These are phyloP conservation scores for Haliclona indistincta DNA, from an alignment of 37 sponge, comb jelly and placozoan genomes.

Conservation along the genomic window DNA sequence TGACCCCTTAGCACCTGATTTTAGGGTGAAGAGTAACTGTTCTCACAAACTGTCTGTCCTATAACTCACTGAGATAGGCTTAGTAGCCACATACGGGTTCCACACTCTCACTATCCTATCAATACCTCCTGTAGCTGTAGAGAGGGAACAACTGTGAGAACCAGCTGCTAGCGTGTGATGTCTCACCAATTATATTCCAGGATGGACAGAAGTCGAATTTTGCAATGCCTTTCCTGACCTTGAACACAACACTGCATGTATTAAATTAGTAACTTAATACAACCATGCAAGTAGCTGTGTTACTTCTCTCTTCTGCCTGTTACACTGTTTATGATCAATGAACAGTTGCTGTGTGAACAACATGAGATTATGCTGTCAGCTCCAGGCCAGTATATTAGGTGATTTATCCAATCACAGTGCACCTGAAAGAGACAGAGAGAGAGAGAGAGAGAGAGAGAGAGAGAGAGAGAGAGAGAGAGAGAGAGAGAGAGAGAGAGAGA, in stretches of 20 bases:
- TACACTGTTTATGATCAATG: slow-evolving; percentile 62
- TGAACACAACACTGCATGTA: slow-evolving; percentile 41
- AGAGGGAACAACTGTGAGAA: too few relatives aligned
- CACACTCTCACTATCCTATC: slow-evolving; percentile 82
- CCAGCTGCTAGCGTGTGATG: too few relatives aligned
- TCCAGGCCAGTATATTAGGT: slow-evolving; percentile 74
- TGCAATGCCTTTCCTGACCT: slow-evolving; percentile 81
- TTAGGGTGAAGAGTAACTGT: neutral
- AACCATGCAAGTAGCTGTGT: neutral
- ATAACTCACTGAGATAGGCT: slow-evolving; percentile 74
- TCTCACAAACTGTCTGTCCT: neutral
- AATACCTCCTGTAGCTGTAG: slow-evolving; percentile 85
- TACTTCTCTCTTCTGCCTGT: slow-evolving; percentile 35
- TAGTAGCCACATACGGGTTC: slow-evolving; percentile 82
- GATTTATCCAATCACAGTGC: slow-evolving; percentile 86
- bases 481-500: slow-evolving; percentile 41
- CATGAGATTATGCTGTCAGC: slow-evolving; percentile 76
- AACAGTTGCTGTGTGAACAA: slow-evolving; percentile 66
- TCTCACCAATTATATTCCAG: slow-evolving; percentile 81
- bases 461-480: slow-evolving; percentile 39
- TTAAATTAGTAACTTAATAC: neutral
- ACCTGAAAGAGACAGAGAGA: slow-evolving; percentile 38
- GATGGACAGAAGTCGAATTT: slow-evolving; percentile 86
- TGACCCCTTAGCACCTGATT: slow-evolving; percentile 78
- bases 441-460: slow-evolving; percentile 12